phyloP scores from a whole-genome alignment of 2,888 invertebrate genomes.

The Idaea biselata region DNA sequence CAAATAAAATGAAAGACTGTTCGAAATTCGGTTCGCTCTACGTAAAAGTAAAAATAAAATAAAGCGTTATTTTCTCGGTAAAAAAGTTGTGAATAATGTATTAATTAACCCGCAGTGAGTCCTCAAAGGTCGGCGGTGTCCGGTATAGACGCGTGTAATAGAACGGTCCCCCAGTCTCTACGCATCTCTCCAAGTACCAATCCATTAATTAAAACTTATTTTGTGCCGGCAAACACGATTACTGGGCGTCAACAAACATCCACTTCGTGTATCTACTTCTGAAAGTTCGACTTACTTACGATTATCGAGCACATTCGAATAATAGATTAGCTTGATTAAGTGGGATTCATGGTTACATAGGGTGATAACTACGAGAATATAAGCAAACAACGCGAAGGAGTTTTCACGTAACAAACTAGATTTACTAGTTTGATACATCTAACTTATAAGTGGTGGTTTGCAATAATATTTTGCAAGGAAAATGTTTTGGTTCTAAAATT shows the following conservation, averaged over 20 bases:
- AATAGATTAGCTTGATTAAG: conserved; percentile 53
- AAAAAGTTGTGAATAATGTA: conserved; percentile 29
- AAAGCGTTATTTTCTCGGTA: conserved; percentile 19
- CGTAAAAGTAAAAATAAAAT: conserved; percentile 10
- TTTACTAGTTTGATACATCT: not conserved
- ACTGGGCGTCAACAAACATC: conserved; percentile 54
- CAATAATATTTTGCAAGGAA: not conserved
- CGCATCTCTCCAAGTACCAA: conserved; percentile 73
- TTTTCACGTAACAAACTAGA: not conserved
- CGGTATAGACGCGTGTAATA: conserved; percentile 51
- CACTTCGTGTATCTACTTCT: conserved; percentile 52
- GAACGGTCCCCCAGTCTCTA: conserved; percentile 58
- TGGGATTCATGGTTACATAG: conserved; percentile 41
- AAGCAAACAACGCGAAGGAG: not conserved
- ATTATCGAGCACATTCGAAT: conserved; percentile 57
- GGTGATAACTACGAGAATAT: conserved; percentile 6
- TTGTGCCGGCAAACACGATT: conserved; percentile 65
- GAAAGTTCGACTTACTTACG: conserved; percentile 51
- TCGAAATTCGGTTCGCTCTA: conserved; percentile 18
- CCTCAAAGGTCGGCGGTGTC: conserved; percentile 35
- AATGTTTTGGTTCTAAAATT: conserved; percentile 20
- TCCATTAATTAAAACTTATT: conserved; percentile 81
- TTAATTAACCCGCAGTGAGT: conserved; percentile 28
- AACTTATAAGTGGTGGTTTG: not conserved
- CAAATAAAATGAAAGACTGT: conserved; percentile 24